Conservation (phyloP, 2,113 vertebrate genomes). For the Prolemur simus region DNA sequence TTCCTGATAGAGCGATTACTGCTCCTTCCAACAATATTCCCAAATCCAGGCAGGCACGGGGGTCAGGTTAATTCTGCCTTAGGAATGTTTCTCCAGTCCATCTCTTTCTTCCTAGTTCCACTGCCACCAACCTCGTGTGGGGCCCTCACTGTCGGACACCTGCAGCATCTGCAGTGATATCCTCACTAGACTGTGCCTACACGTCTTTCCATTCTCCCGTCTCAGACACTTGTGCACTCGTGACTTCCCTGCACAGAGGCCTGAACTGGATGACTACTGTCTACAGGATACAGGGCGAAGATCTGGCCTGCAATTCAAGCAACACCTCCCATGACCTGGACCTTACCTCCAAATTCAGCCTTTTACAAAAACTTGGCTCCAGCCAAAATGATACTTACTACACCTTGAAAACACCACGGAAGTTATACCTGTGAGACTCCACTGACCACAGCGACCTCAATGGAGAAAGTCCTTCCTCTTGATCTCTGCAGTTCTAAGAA, state of each 20-base stretch:
- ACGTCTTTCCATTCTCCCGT: not conserved
- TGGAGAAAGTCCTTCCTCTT: not conserved
- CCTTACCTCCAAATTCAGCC: not conserved
- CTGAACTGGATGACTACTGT: not conserved
- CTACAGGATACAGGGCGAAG: not conserved
- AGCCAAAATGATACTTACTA: not conserved
- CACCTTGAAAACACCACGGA: not conserved
- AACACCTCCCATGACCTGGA: not conserved
- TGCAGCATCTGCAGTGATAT: not conserved
- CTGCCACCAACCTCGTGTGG: fast-evolving
- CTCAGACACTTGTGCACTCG: not conserved
- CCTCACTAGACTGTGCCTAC: not conserved
- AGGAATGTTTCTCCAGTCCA: not conserved
- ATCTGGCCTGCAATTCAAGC: not conserved
- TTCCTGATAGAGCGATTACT: not conserved
- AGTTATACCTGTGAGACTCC: not conserved
- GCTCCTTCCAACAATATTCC: not conserved
- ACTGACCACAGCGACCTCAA: not conserved
- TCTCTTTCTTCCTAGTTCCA: not conserved
- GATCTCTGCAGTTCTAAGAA: not conserved
- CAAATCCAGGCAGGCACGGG: not conserved
- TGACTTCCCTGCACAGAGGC: not conserved
- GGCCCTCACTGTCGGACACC: not conserved
- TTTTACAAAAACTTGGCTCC: not conserved
- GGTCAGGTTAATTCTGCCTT: not conserved